A percentile compares a stretch with the other conserved stretches of the same genome.
Evolutionary conservation across 2,797 vertebrate species (phyloP).

Genomic region (Podarcis lilfordi): DNA sequence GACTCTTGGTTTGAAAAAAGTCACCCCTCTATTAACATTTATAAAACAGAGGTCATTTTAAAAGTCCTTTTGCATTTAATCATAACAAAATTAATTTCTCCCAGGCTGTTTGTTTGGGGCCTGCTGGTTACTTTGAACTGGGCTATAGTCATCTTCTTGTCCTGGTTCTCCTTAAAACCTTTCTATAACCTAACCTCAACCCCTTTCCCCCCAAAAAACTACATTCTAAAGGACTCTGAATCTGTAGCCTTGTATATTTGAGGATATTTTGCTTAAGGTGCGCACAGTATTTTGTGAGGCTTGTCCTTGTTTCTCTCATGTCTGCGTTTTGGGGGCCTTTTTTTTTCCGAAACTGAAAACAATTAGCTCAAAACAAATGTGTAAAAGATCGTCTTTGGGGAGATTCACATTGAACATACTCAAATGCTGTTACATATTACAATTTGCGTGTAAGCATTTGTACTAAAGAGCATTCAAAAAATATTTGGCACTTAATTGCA

Average conservation of each 20-base stretch:
- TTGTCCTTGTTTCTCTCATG: background rate
- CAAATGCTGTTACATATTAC: background rate
- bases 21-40: background rate
- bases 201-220: background rate
- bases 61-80: background rate
- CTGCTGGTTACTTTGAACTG: background rate
- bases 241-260: background rate
- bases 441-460: conserved; percentile 6
- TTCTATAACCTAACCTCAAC: background rate
- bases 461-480: background rate
- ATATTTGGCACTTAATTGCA: background rate
- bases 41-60: background rate
- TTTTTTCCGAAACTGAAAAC: background rate
- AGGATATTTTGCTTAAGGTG: background rate
- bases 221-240: too few relatives aligned
- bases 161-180: background rate
- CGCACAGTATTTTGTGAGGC: background rate
- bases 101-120: background rate
- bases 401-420: background rate
- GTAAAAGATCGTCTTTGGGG: background rate
- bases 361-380: conserved; percentile 2
- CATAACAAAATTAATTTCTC: background rate
- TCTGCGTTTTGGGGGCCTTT: background rate
- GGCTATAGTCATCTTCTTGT: background rate
- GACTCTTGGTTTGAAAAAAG: too few relatives aligned